A percentile compares a stretch with the other conserved stretches of the same genome.
phyloP scores from a whole-genome alignment of 2,113 vertebrate species.

The Perca flavescens region DNA sequence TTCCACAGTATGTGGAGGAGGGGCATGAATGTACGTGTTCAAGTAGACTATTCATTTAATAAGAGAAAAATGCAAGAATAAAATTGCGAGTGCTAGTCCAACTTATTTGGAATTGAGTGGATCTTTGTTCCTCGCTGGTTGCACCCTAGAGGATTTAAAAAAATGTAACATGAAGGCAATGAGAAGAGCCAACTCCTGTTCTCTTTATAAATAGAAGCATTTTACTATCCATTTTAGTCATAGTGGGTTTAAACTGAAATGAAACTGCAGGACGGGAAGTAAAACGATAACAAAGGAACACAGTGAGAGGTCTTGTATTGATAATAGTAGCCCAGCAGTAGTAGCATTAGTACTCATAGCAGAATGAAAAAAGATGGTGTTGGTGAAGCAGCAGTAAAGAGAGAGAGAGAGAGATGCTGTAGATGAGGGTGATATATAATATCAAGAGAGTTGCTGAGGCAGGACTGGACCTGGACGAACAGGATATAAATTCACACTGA shows the following conservation, averaged over 20 bases:
- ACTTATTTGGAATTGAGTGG: not conserved
- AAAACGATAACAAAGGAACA: not conserved
- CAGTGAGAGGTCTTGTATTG: slow-evolving; percentile 2
- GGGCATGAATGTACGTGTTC: not conserved
- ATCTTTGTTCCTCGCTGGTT: not conserved
- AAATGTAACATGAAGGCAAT: not conserved
- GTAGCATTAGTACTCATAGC: slow-evolving; percentile 32
- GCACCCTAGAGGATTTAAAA: not conserved
- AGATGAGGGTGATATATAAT: slow-evolving; percentile 49
- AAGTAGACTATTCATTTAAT: not conserved
- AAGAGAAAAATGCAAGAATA: not conserved
- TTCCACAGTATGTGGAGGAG: not conserved
- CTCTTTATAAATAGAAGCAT: slow-evolving; percentile 6
- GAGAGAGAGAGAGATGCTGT: slow-evolving; percentile 24
- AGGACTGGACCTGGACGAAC: slow-evolving; percentile 42
- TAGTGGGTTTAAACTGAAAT: not conserved
- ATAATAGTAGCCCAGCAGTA: not conserved
- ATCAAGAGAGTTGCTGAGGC: slow-evolving; percentile 69
- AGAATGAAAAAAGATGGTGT: slow-evolving; percentile 32
- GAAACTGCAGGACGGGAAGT: not conserved
- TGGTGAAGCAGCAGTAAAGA: slow-evolving; percentile 35
- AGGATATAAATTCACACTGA: slow-evolving; percentile 66
- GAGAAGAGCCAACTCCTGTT: not conserved
- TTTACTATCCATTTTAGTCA: not conserved
- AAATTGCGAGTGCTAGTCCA: too few relatives aligned